A percentile compares a stretch with the other conserved stretches of the same genome.
phyloP scores from a whole-genome alignment of 2,888 invertebrate species.

The Apodemia duryi region DNA sequence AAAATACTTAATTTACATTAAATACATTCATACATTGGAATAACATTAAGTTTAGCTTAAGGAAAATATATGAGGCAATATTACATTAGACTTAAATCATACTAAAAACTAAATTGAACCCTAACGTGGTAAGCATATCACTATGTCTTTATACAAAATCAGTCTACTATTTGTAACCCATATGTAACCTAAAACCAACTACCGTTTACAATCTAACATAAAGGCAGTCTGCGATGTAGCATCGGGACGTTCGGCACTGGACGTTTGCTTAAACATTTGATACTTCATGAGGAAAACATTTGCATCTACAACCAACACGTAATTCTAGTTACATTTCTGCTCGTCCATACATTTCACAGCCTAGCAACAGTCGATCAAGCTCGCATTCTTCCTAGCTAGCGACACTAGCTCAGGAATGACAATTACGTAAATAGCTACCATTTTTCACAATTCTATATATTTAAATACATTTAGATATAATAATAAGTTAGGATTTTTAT shows the following conservation, averaged over 20 bases:
- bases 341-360: slow-evolving; percentile 70
- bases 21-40: slow-evolving; percentile 69
- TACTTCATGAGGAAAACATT: slow-evolving; percentile 9
- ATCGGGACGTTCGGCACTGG: slow-evolving; percentile 59
- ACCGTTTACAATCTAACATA: slow-evolving; percentile 33
- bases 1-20: slow-evolving; percentile 59
- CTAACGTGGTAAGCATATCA: slow-evolving; percentile 67
- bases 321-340: slow-evolving; percentile 28
- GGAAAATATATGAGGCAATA: slow-evolving; percentile 42
- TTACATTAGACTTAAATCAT: slow-evolving; percentile 38
- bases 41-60: slow-evolving; percentile 51
- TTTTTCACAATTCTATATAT: slow-evolving; percentile 25
- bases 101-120: slow-evolving; percentile 42
- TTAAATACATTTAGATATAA: slow-evolving; percentile 20
- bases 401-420: slow-evolving; percentile 61
- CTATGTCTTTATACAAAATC: slow-evolving; percentile 72
- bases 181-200: slow-evolving; percentile 45
- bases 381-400: slow-evolving; percentile 60
- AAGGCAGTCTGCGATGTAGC: slow-evolving; percentile 40
- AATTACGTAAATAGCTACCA: slow-evolving; percentile 44
- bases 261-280: slow-evolving; percentile 49
- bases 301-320: slow-evolving; percentile 11
- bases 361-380: slow-evolving; percentile 70
- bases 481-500: slow-evolving; percentile 20
- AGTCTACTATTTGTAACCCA: slow-evolving; percentile 75